A percentile compares a stretch with the other conserved stretches of the same genome.
Evolutionary conservation across 2,888 invertebrate genomes (phyloP).

Genomic region (Schizotus pectinicornis): DNA sequence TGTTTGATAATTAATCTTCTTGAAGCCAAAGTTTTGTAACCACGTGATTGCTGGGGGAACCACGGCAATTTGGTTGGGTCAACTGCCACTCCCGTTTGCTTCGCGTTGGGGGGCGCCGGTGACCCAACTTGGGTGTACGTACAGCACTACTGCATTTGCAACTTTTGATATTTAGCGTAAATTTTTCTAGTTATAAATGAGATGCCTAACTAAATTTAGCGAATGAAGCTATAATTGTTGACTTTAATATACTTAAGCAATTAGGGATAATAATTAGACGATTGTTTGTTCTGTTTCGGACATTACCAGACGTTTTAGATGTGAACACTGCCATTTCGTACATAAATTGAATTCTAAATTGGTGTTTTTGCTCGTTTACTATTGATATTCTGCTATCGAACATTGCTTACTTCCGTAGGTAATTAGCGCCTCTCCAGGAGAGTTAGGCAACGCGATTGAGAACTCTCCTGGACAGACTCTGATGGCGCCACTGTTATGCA

Average conservation of each 20-base stretch:
- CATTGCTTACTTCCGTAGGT: too few relatives aligned
- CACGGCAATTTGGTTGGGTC: too few relatives aligned
- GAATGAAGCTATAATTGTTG: conserved; percentile 29
- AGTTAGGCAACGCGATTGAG: too few relatives aligned
- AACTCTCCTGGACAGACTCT: too few relatives aligned
- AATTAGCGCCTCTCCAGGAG: too few relatives aligned
- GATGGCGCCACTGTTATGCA: too few relatives aligned
- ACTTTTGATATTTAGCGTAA: conserved; percentile 28
- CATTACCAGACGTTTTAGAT: conserved; percentile 40
- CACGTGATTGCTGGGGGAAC: too few relatives aligned
- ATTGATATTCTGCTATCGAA: not conserved
- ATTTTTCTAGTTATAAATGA: conserved; percentile 29
- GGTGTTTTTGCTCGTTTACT: conserved; percentile 32
- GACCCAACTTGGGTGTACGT: conserved; percentile 16
- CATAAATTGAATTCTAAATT: conserved; percentile 45
- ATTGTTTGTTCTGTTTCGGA: conserved; percentile 31
- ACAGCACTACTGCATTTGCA: conserved; percentile 26
- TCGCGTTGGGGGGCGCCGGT: too few relatives aligned
- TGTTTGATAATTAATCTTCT: too few relatives aligned
- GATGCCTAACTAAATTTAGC: conserved; percentile 28
- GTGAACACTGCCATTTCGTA: conserved; percentile 54
- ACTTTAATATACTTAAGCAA: conserved; percentile 41
- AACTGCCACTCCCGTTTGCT: too few relatives aligned
- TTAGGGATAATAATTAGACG: conserved; percentile 42
- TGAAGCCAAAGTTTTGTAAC: too few relatives aligned